These are phyloP conservation scores for Himalopsyche japonica DNA, from an alignment of 2,888 invertebrate species.

Conservation along the genomic window DNA sequence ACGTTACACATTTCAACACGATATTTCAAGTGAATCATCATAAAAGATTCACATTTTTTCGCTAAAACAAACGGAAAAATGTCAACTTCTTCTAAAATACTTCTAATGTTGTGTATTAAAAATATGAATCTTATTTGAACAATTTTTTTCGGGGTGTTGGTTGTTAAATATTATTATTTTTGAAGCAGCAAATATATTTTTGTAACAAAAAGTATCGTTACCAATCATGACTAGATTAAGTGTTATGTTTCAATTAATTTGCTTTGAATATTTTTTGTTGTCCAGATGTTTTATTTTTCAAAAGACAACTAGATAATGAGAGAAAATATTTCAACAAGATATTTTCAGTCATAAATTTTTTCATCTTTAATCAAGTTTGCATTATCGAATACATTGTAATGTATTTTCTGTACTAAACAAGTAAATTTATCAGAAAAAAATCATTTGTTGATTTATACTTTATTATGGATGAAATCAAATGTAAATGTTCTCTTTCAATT, in stretches of 20 bases:
- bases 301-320: background rate
- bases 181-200: background rate
- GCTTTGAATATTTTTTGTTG: background rate
- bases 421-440: no score
- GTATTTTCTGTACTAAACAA: no score
- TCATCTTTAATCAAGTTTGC: no score
- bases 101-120: background rate
- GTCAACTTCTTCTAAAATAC: background rate
- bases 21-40: background rate
- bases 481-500: background rate
- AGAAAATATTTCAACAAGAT: no score
- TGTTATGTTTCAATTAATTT: background rate
- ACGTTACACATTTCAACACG: no score
- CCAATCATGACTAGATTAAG: constrained; percentile 15
- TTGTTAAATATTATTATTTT: background rate
- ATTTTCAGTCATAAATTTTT: no score
- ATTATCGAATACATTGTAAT: no score
- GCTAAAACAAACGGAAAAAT: background rate
- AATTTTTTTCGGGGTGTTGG: constrained; percentile 35
- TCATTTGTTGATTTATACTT: no score
- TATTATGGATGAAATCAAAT: no score
- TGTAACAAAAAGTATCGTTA: constrained; percentile 39
- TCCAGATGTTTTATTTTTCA: no score
- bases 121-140: background rate
- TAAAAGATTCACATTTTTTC: background rate